Conservation (phyloP, 2,113 vertebrate genomes). For the Cathartes aura region DNA sequence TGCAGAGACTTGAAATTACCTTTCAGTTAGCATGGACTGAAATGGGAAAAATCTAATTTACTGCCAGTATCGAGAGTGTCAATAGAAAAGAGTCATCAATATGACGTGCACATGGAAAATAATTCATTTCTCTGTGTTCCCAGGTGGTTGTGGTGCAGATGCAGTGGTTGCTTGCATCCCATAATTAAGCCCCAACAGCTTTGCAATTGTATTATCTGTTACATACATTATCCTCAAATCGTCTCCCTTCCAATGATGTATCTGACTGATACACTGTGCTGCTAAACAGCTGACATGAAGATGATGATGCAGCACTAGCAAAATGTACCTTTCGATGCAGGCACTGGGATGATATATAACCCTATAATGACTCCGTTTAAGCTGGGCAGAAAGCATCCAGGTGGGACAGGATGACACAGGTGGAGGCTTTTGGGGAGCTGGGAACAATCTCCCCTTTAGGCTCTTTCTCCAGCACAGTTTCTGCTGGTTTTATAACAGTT, state of each 20-base stretch:
- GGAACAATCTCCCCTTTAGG: not conserved
- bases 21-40: not conserved
- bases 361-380: not conserved
- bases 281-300: not conserved
- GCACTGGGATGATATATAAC: not conserved
- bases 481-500: not conserved
- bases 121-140: not conserved
- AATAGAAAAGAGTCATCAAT: conserved; percentile 38
- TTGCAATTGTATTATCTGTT: conserved; percentile 12
- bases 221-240: not conserved
- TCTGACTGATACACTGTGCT: not conserved
- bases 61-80: not conserved
- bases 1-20: conserved; percentile 35
- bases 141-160: conserved; percentile 12
- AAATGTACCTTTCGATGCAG: not conserved
- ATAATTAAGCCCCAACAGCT: conserved; percentile 42
- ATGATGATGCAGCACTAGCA: not conserved
- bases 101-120: not conserved
- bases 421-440: not conserved
- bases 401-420: not conserved
- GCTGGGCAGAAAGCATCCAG: not conserved
- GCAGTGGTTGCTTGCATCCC: not conserved
- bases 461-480: not conserved
- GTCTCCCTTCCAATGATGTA: not conserved
- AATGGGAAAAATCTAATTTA: conserved; percentile 55